A percentile compares a stretch with the other conserved stretches of the same genome.
Conservation (phyloP, 2,113 vertebrate species). For the Oreocharis arfaki region DNA sequence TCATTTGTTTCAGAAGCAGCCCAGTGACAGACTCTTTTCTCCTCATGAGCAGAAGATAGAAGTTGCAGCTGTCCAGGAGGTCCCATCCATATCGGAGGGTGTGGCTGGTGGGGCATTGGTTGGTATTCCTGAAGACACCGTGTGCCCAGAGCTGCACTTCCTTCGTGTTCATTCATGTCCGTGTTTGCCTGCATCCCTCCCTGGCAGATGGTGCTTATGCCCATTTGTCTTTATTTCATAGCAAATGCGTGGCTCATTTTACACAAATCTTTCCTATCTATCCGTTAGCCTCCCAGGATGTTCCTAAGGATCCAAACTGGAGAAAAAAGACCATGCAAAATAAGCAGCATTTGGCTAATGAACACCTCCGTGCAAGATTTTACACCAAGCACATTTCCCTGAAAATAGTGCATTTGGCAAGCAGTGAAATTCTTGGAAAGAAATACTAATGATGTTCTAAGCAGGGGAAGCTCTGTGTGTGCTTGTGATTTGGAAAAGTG, state of each 20-base stretch:
- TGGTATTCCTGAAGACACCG: neutral
- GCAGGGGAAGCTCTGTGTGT: neutral
- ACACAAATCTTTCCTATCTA: neutral
- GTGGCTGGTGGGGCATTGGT: neutral
- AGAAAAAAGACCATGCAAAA: neutral
- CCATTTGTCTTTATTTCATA: neutral
- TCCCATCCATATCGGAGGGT: rapidly evolving
- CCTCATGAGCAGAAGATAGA: neutral
- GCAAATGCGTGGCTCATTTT: neutral
- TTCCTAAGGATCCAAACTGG: neutral
- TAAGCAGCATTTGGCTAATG: neutral
- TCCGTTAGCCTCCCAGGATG: neutral
- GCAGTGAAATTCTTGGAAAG: slow-evolving; percentile 20
- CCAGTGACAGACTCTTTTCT: neutral
- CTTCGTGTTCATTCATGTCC: neutral
- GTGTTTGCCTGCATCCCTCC: neutral
- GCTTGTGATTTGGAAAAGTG: neutral
- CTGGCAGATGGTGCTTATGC: neutral
- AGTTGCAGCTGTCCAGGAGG: neutral
- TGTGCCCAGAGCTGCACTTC: neutral
- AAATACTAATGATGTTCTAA: neutral
- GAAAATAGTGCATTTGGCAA: neutral
- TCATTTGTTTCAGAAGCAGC: neutral
- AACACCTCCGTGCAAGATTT: neutral
- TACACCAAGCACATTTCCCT: slow-evolving; percentile 4